Percentiles rank a stretch among this genome's conserved stretches.
Evolutionary conservation across 2,888 invertebrate genomes (phyloP).

Genomic region (Dicyrtoma fusca): DNA sequence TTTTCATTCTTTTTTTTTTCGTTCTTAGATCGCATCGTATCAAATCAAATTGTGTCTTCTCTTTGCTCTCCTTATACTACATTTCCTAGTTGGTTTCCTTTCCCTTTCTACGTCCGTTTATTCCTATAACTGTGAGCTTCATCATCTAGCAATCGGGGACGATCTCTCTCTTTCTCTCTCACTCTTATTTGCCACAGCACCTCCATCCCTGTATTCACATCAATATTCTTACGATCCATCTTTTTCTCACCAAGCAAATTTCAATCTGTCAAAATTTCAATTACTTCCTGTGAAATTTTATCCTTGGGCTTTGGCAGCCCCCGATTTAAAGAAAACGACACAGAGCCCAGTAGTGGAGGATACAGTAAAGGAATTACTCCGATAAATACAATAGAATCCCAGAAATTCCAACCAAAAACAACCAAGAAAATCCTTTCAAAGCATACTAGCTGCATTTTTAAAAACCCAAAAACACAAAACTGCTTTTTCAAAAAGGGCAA

Average conservation of each 20-base stretch:
- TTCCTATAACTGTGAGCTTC: constrained; percentile 1
- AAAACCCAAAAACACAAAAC: too few species aligned
- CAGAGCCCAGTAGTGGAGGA: too few species aligned
- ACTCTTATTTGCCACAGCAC: not conserved
- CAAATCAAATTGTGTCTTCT: constrained; percentile 38
- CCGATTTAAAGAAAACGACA: too few species aligned
- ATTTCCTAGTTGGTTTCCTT: constrained; percentile 11
- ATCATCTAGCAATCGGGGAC: constrained; percentile 16
- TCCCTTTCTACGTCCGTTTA: not conserved
- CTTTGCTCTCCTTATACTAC: constrained; percentile 21
- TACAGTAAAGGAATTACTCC: too few species aligned
- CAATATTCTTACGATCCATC: constrained; percentile 31
- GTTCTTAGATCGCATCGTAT: constrained; percentile 4
- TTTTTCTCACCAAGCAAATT: constrained; percentile 35
- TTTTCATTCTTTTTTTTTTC: constrained; percentile 25
- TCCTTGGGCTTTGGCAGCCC: not conserved
- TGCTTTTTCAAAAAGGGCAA: too few species aligned
- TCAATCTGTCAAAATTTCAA: constrained; percentile 41
- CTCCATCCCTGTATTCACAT: not conserved
- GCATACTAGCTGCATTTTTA: too few species aligned
- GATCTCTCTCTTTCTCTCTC: not conserved
- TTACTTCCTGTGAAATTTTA: constrained; percentile 30
- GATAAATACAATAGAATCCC: too few species aligned
- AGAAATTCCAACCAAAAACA: not conserved
- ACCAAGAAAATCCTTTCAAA: too few species aligned